Base-by-base conservation (phyloP, 2,888 invertebrate genomes). In the Spilosoma lubricipeda region DNA sequence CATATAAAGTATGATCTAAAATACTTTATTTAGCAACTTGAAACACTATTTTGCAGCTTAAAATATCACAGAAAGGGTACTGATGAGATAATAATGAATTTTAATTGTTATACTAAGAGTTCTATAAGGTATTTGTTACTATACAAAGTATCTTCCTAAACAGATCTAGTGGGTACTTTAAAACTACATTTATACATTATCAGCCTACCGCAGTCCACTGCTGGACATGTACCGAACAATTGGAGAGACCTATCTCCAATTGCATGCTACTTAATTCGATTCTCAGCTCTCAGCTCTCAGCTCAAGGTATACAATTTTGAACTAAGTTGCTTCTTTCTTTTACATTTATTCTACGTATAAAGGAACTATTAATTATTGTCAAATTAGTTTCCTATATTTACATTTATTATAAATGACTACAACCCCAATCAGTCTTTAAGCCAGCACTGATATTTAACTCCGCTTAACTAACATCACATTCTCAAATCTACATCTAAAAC, bases 341-440 rank as follows among this genome's bases (percentile, higher is more conserved):
- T 86, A 86, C 80, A 63, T 15, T 63, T 86, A 78, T 89, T 88
- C 89, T 81, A 87, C 70, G 83, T 77, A 83, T 90, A 92, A 89
- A 93, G 93, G 93, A 93, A 93, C 93, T 92, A 88, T 91, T 85
- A 80, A 86, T 90, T 85, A 77, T 75, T 64, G 80, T 83, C 77
- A 82, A 82, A 78, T 78, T 83, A 80, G 80, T 71, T 87, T 72
- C 81, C 78, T 82, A 80, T 90, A 91, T 92, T 89, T 91, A 91
- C 90, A 90, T 82, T 75, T 82, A 82, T 79, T 75, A 77, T 81
- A 83, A 82, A 88, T 90, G 88, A 87, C 90, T 90, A 93, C 92
- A 91, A 91, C 92, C 94, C 94, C 92, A 92, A 90, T 95, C 95
- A 95, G 95, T 95, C 95, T 95, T 94, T 92, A 71, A 90, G 84